These are phyloP conservation scores for Drosophila kanekoi DNA, from an alignment of 2,888 invertebrate species.

Conservation along the genomic window DNA sequence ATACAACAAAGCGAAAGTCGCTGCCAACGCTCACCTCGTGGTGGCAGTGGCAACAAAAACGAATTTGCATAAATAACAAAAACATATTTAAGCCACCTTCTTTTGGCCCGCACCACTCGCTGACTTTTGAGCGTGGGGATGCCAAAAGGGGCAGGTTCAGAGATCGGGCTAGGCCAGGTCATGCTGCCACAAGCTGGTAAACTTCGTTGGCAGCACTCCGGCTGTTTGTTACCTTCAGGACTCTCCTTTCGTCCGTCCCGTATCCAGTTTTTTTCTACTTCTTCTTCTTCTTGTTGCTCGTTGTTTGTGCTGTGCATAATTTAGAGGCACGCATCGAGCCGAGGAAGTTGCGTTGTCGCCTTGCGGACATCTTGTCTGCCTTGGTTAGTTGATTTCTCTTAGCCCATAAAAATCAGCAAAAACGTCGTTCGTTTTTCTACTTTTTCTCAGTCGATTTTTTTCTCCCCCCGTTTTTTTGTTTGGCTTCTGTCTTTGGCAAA, in stretches of 20 bases:
- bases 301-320: slow-evolving; percentile 65
- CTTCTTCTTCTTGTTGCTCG: slow-evolving; percentile 17
- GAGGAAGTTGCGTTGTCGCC: slow-evolving; percentile 51
- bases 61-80: slow-evolving; percentile 79
- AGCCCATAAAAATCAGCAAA: slow-evolving; percentile 59
- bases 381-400: slow-evolving; percentile 60
- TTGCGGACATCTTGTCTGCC: slow-evolving; percentile 61
- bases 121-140: slow-evolving; percentile 55
- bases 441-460: slow-evolving; percentile 26
- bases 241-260: background rate
- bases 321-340: slow-evolving; percentile 70
- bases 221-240: slow-evolving; percentile 52
- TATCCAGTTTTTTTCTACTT: slow-evolving; percentile 1
- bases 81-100: slow-evolving; percentile 71
- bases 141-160: slow-evolving; percentile 63
- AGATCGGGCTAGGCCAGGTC: slow-evolving; percentile 71
- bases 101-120: slow-evolving; percentile 22
- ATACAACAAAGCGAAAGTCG: slow-evolving; percentile 71
- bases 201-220: slow-evolving; percentile 59
- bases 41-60: slow-evolving; percentile 71
- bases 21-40: slow-evolving; percentile 40
- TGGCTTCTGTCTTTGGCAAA: slow-evolving; percentile 44
- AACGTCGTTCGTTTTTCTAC: slow-evolving; percentile 37
- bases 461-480: slow-evolving; percentile 7
- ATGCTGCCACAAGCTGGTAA: slow-evolving; percentile 68